phyloP scores from a whole-genome alignment of 2,888 invertebrate species.

The Capitulum mitella region DNA sequence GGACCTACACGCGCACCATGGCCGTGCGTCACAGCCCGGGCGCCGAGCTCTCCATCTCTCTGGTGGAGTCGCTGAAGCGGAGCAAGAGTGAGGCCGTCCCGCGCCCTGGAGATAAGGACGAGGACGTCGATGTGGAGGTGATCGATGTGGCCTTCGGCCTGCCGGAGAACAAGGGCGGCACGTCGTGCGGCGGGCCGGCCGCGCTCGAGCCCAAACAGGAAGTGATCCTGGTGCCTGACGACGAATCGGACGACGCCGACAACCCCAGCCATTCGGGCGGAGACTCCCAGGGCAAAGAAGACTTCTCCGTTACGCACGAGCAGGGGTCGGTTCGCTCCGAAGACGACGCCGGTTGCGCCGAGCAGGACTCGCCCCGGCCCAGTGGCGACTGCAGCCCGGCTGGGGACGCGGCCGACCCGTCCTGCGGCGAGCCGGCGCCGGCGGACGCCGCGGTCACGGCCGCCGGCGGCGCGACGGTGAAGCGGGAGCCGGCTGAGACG shows the following conservation, averaged over 20 bases:
- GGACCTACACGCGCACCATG: background rate
- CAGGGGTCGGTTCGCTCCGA: too few species aligned
- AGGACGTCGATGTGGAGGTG: slow-evolving; percentile 2
- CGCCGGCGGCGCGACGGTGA: background rate
- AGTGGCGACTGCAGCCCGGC: too few species aligned
- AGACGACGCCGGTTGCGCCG: background rate
- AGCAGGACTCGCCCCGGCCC: too few species aligned
- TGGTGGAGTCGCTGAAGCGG: background rate
- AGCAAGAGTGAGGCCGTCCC: too few species aligned
- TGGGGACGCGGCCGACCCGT: background rate
- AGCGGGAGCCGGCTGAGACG: background rate
- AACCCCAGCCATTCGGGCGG: too few species aligned
- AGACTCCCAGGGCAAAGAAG: too few species aligned
- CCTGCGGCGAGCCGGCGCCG: background rate
- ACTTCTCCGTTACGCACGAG: background rate
- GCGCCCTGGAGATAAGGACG: background rate
- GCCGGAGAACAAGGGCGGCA: background rate
- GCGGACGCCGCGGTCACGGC: background rate
- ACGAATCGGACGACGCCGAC: background rate
- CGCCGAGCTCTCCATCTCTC: background rate
- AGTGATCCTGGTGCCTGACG: background rate
- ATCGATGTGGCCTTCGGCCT: background rate
- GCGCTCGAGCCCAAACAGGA: background rate
- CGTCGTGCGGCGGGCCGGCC: too few species aligned
- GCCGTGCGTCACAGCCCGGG: background rate